Percentiles rank a stretch among this genome's conserved stretches.
phyloP scores from a whole-genome alignment of 2,797 vertebrate species.

The Anguilla megastoma region DNA sequence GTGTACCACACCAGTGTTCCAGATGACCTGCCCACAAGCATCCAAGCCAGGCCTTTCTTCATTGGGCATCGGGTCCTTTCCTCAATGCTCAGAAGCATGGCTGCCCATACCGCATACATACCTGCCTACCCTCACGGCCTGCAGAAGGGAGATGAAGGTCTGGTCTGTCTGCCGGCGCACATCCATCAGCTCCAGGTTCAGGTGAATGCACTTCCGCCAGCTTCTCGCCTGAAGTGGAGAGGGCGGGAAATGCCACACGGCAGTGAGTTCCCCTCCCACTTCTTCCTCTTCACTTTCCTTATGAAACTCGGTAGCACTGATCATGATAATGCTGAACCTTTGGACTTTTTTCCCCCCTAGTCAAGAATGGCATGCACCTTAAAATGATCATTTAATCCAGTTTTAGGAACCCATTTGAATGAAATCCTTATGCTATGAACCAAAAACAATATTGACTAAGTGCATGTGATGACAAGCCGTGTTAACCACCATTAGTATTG shows the following conservation, averaged over 20 bases:
- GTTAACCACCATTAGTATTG: neutral
- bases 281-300: neutral
- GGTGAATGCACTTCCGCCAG: slow-evolving; percentile 88
- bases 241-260: neutral
- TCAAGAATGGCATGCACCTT: neutral
- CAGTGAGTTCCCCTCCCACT: neutral
- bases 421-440: neutral
- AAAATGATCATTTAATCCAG: neutral
- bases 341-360: neutral
- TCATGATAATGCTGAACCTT: neutral
- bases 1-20: neutral
- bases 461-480: neutral
- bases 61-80: neutral
- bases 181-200: slow-evolving; percentile 91
- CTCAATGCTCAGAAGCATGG: neutral
- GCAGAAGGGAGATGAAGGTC: slow-evolving; percentile 87
- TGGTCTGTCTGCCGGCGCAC: slow-evolving; percentile 89
- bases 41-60: neutral
- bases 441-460: neutral
- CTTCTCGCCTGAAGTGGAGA: slow-evolving; percentile 78
- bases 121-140: slow-evolving; percentile 89
- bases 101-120: slow-evolving; percentile 46
- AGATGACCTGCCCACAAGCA: neutral
- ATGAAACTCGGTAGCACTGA: neutral
- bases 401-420: neutral